Percentiles rank a stretch among this genome's conserved stretches.
Conservation (phyloP, 1,140 invertebrate species). For the Bombus vancouverensis region DNA sequence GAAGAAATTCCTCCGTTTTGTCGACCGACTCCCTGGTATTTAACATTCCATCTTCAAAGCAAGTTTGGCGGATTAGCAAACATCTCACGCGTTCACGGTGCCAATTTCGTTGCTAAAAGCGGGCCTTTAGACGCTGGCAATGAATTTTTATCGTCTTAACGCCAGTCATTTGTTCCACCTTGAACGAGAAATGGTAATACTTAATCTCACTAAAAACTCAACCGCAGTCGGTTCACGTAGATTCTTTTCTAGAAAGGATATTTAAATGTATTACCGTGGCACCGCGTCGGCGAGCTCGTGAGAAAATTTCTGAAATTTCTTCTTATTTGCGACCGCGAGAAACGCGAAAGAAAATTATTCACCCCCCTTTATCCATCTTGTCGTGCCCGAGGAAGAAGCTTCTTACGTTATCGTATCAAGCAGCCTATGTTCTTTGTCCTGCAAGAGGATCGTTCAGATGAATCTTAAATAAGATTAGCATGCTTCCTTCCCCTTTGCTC, state of each 20-base stretch:
- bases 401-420: conserved; percentile 41
- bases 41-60: background rate
- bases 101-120: conserved; percentile 51
- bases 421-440: conserved; percentile 27
- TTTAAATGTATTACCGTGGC: conserved; percentile 50
- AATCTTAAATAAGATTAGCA: conserved; percentile 40
- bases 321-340: background rate
- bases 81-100: conserved; percentile 53
- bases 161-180: conserved; percentile 53
- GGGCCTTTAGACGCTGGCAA: conserved; percentile 52
- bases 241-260: conserved; percentile 42
- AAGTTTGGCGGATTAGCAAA: conserved; percentile 48
- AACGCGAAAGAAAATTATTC: conserved; percentile 41
- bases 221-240: conserved; percentile 48
- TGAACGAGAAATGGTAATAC: conserved; percentile 51
- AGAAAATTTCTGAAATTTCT: conserved; percentile 40
- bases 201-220: conserved; percentile 53
- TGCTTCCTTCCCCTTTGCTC: background rate
- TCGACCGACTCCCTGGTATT: background rate
- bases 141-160: conserved; percentile 66
- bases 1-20: background rate
- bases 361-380: conserved; percentile 1
- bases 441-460: conserved; percentile 36
- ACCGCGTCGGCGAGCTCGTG: conserved; percentile 1
- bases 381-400: background rate